Conservation (phyloP, 2,113 vertebrate genomes). For the Saguinus imperator region DNA sequence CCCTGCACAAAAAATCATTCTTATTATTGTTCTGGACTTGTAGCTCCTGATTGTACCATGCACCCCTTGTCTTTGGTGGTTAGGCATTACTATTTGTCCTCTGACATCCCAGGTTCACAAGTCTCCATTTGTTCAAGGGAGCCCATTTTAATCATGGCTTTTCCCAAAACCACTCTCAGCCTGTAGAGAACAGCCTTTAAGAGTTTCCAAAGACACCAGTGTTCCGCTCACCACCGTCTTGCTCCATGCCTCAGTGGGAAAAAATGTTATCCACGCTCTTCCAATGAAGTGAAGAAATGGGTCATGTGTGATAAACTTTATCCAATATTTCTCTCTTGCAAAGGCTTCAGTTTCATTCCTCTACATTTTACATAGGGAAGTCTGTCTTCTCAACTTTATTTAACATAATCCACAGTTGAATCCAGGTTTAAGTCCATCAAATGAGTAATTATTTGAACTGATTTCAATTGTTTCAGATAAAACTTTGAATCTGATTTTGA, state of each 20-base stretch:
- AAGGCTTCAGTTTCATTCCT: neutral
- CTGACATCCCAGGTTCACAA: neutral
- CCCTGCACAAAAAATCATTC: neutral
- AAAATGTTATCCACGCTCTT: neutral
- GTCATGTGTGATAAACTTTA: neutral
- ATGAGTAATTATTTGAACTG: neutral
- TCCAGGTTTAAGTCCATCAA: neutral
- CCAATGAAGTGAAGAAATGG: neutral
- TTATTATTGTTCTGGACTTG: neutral
- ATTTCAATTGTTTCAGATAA: neutral
- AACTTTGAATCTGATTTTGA: constrained; percentile 11
- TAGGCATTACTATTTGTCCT: neutral
- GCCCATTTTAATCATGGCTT: neutral
- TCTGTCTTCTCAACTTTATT: neutral
- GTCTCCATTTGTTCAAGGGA: neutral
- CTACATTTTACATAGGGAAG: neutral
- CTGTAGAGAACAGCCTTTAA: neutral
- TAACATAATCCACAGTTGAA: neutral
- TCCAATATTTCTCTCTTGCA: neutral
- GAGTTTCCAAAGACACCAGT: neutral
- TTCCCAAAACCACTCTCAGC: neutral
- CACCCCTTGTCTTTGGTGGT: neutral
- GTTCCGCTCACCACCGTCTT: neutral
- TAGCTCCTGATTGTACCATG: neutral
- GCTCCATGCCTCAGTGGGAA: neutral